phyloP scores from a whole-genome alignment of 2,888 invertebrate species.

The Melolontha melolontha region DNA sequence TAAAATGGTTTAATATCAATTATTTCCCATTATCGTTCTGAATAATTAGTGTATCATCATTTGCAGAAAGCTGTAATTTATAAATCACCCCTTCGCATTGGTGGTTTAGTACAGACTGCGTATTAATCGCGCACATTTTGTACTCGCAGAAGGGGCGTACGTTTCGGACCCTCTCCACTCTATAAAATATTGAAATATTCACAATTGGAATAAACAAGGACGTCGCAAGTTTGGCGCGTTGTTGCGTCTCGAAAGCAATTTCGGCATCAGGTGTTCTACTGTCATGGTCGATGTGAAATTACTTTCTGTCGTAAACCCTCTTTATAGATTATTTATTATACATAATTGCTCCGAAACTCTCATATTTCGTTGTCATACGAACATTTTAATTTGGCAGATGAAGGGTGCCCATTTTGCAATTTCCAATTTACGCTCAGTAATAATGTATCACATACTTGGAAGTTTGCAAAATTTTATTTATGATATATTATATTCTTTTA shows the following conservation, averaged over 20 bases:
- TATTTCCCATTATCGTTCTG: too few relatives aligned
- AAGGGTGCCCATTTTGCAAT: not conserved
- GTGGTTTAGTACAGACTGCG: not conserved
- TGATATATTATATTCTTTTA: too few relatives aligned
- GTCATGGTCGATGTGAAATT: conserved; percentile 24
- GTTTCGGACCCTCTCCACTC: not conserved
- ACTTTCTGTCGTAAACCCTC: conserved; percentile 21
- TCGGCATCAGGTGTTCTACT: conserved; percentile 10
- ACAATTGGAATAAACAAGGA: conserved; percentile 3
- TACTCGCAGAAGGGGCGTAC: not conserved
- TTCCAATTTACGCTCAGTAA: too few relatives aligned
- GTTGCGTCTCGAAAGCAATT: conserved; percentile 7
- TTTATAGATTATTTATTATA: conserved; percentile 29
- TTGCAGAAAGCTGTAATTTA: not conserved
- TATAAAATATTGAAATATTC: conserved; percentile 15
- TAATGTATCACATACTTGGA: too few relatives aligned
- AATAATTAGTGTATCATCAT: too few relatives aligned
- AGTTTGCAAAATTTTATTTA: too few relatives aligned
- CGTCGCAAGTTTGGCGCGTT: not conserved
- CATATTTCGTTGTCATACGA: conserved; percentile 19
- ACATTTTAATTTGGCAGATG: conserved; percentile 19
- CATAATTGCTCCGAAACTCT: conserved; percentile 28
- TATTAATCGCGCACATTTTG: conserved; percentile 5
- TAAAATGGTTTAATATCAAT: too few relatives aligned
- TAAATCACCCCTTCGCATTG: conserved; percentile 3